Base-by-base conservation (phyloP, 2,888 invertebrate species). In the Adelphocoris suturalis region DNA sequence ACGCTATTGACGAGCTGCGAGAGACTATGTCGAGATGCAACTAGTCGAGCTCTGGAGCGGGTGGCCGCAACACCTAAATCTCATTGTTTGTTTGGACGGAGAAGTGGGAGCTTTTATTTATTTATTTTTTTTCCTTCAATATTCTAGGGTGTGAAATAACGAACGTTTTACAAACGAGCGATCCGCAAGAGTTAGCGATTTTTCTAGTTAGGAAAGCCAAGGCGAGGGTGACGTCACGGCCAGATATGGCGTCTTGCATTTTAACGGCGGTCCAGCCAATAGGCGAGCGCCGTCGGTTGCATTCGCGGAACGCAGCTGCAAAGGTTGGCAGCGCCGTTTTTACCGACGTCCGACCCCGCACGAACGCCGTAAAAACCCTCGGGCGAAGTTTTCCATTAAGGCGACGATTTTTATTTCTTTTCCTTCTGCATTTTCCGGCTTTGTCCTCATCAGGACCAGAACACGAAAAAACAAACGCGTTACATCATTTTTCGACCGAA, bases 161-260 rank as follows among this genome's bases (percentile, higher is more conserved):
- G 68, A 68, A 23, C 23, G 68, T 68, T 23, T 68, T 19, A 23
- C 19, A 68, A 23, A 12, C 68, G 23, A 23, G 12, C 23, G 23
- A 23, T 23, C 19, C 3, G 37, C 37, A 37, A 12, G 3, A 57
- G 68, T 23, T 27, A 68, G 68, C 68, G 68, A 68, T 68, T 68
- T 37, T 68, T 68, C 68, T 68, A 68, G 68, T 68, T 68, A 23
- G 68, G 23, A 68, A 68, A 23, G 23, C 23, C 27, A 68, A 68
- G 68, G 68, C 68, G 27, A 68, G 16, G 23, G 23, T 68, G 68
- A 68, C 68, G 68, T 68, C 19, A 68, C 5, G 68, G 68, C 5
- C 68, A 68, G 68, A 68, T 68, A 68, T 68, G 68, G 68, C 68
- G 68, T 68, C 68, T 19, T 68, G 68, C 68, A 68, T 68, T 68